These are phyloP conservation scores for Penaeus vannamei DNA, from an alignment of 1,140 invertebrate genomes.

Conservation along the genomic window DNA sequence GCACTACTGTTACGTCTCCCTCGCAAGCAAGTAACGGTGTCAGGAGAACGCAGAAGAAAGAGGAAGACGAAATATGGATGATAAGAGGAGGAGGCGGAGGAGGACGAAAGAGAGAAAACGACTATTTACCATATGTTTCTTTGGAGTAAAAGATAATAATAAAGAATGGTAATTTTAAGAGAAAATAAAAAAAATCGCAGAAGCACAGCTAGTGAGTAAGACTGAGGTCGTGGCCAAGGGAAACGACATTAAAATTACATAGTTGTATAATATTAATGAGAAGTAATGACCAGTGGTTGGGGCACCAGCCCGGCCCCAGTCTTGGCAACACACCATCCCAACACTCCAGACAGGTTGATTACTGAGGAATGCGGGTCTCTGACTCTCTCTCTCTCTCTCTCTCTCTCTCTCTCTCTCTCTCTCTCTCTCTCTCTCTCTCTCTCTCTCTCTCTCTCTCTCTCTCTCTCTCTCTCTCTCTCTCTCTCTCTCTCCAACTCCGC, in stretches of 20 bases:
- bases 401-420: not conserved
- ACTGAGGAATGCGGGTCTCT: constrained; percentile 37
- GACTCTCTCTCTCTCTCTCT: constrained; percentile 1
- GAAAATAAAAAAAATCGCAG: constrained; percentile 2
- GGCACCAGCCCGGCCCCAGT: not conserved
- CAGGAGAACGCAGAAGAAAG: not conserved
- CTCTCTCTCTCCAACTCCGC: not conserved
- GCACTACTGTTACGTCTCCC: not conserved
- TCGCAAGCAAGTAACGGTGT: not conserved
- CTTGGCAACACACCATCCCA: constrained; percentile 28
- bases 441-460: constrained; percentile 34
- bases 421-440: not conserved
- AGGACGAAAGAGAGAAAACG: no score
- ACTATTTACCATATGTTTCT: no score
- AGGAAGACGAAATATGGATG: no score
- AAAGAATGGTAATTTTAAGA: not conserved
- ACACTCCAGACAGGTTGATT: constrained; percentile 43
- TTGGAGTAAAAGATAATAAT: not conserved
- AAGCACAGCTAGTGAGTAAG: constrained; percentile 8
- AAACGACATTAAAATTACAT: constrained; percentile 42
- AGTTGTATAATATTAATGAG: constrained; percentile 46
- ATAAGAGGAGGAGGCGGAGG: no score
- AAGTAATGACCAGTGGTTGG: constrained; percentile 35
- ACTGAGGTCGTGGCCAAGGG: constrained; percentile 6
- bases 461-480: constrained; percentile 30